phyloP scores from a whole-genome alignment of 2,888 invertebrate species.

The Andrena bucephala region DNA sequence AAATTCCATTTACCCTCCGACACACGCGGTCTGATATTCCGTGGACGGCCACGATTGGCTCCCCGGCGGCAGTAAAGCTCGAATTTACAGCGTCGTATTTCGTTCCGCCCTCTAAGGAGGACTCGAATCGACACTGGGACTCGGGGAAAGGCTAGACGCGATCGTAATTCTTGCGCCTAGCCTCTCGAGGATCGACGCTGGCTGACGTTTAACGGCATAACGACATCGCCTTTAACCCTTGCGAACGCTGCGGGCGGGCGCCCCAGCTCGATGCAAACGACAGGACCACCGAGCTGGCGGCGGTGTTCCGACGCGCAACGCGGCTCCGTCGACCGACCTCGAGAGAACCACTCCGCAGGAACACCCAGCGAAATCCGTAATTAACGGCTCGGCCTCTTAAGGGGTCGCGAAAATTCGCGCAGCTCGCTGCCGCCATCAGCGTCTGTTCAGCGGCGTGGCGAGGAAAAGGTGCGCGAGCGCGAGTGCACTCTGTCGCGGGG shows the following conservation, averaged over 20 bases:
- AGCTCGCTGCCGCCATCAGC: too few species aligned
- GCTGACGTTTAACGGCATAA: constrained; percentile 59
- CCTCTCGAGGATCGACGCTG: constrained; percentile 21
- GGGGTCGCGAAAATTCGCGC: constrained; percentile 11
- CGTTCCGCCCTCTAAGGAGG: constrained; percentile 34
- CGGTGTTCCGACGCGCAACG: constrained; percentile 7
- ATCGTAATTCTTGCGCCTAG: constrained; percentile 46
- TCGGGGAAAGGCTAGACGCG: constrained; percentile 41
- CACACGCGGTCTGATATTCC: constrained; percentile 32
- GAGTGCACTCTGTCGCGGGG: too few species aligned
- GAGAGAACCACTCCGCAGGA: constrained; percentile 12
- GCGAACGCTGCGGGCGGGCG: constrained; percentile 42
- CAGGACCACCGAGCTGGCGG: neutral
- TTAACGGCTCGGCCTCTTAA: constrained; percentile 14
- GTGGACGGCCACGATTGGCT: constrained; percentile 18
- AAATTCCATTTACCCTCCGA: constrained; percentile 6
- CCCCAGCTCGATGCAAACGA: constrained; percentile 3
- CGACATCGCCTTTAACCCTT: constrained; percentile 61
- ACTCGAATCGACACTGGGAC: constrained; percentile 11
- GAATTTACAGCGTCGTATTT: constrained; percentile 59
- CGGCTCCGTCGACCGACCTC: neutral
- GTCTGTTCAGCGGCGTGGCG: too few species aligned
- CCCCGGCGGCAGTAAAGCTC: constrained; percentile 34
- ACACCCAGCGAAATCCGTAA: constrained; percentile 6
- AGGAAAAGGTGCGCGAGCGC: too few species aligned